Conservation (phyloP, 2,888 invertebrate species). For the Lapara coniferarum region DNA sequence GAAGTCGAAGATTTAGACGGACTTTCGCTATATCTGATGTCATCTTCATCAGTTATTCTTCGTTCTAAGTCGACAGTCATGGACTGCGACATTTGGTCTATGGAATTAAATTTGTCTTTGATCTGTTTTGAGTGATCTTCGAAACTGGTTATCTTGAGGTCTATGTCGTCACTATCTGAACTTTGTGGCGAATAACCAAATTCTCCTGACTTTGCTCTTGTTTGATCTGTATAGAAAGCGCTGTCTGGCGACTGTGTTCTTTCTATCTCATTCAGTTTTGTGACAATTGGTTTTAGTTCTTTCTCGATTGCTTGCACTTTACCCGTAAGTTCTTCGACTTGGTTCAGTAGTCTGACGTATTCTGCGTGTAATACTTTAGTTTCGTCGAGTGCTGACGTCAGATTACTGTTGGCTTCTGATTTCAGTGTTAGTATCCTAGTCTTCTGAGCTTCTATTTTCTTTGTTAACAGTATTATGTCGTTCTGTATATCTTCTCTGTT, state of each 20-base stretch:
- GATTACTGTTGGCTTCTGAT: slow-evolving; percentile 85
- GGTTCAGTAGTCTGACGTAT: slow-evolving; percentile 70
- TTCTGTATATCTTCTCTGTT: slow-evolving; percentile 93
- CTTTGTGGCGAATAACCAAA: slow-evolving; percentile 78
- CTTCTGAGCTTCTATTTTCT: slow-evolving; percentile 87
- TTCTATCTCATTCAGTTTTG: slow-evolving; percentile 72
- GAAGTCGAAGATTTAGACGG: slow-evolving; percentile 73
- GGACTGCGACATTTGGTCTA: slow-evolving; percentile 81
- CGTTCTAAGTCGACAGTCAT: slow-evolving; percentile 80
- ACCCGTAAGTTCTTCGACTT: slow-evolving; percentile 87
- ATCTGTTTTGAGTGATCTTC: slow-evolving; percentile 72
- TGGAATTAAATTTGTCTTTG: slow-evolving; percentile 77
- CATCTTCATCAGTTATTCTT: slow-evolving; percentile 60
- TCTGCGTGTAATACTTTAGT: slow-evolving; percentile 88
- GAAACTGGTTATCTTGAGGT: slow-evolving; percentile 63
- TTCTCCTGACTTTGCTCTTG: slow-evolving; percentile 76
- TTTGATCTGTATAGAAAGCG: slow-evolving; percentile 83
- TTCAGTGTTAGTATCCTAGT: slow-evolving; percentile 86
- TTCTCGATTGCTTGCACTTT: slow-evolving; percentile 87
- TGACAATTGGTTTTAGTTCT: slow-evolving; percentile 82
- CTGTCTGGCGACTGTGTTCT: slow-evolving; percentile 76
- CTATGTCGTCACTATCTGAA: slow-evolving; percentile 76
- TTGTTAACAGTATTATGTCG: slow-evolving; percentile 86
- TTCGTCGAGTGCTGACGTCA: slow-evolving; percentile 87
- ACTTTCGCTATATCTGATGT: slow-evolving; percentile 63